phyloP scores from a whole-genome alignment of 2,888 invertebrate species.

The Therioaphis trifolii region DNA sequence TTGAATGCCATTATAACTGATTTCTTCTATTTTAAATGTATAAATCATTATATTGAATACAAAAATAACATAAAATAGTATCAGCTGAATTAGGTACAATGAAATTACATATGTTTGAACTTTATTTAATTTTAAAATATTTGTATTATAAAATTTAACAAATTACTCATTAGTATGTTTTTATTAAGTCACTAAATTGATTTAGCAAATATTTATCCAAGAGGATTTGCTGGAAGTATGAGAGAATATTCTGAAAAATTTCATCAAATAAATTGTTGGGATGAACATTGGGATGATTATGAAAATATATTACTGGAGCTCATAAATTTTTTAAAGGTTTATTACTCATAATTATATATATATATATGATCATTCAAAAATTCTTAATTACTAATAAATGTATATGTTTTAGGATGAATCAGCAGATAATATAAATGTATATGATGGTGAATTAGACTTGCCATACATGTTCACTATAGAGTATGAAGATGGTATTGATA shows the following conservation, averaged over 20 bases:
- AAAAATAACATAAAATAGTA: no score
- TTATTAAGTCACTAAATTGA: no score
- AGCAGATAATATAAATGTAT: not conserved
- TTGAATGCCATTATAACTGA: no score
- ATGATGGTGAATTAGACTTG: conserved; percentile 3
- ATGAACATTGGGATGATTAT: conserved; percentile 24
- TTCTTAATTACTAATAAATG: not conserved
- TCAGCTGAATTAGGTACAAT: no score
- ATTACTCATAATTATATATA: not conserved
- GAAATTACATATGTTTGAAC: no score
- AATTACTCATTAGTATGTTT: no score
- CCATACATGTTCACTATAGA: conserved; percentile 38
- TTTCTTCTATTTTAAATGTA: no score
- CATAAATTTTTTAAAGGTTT: conserved; percentile 30
- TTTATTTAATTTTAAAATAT: no score
- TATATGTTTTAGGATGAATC: conserved; percentile 3
- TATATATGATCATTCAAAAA: no score
- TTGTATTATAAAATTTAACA: no score
- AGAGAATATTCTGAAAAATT: conserved; percentile 19
- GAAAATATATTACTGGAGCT: conserved; percentile 30
- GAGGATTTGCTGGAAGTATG: conserved; percentile 45
- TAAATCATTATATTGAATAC: no score
- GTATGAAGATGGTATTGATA: not conserved
- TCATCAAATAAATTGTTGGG: conserved; percentile 36
- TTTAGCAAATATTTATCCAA: conserved; percentile 40